Conservation (phyloP, 2,888 invertebrate genomes). For the Drosophila peninsularis region DNA sequence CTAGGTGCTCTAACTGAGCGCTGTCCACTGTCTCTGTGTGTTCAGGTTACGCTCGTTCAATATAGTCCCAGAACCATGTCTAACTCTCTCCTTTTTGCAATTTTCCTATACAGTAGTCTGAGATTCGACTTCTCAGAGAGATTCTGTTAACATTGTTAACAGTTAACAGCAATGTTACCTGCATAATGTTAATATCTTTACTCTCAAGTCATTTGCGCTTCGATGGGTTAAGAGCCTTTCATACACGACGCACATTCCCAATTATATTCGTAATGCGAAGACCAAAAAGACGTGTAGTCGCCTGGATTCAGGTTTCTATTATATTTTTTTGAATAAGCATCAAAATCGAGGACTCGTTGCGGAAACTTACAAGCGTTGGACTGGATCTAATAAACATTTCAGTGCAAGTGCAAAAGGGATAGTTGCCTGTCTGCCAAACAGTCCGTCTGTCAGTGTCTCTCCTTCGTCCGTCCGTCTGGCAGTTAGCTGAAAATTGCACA, state of each 20-base stretch:
- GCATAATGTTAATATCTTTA: neutral
- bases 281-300: slow-evolving; percentile 57
- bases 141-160: too few species aligned
- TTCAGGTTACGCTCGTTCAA: too few species aligned
- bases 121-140: too few species aligned
- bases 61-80: too few species aligned
- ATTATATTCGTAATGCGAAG: slow-evolving; percentile 55
- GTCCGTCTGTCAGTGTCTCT: neutral
- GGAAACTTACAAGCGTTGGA: neutral
- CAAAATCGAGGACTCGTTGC: slow-evolving; percentile 12
- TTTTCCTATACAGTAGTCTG: too few species aligned
- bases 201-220: neutral
- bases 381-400: slow-evolving; percentile 40
- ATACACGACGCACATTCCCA: slow-evolving; percentile 41
- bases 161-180: neutral
- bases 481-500: slow-evolving; percentile 38
- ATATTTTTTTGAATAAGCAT: neutral
- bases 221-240: slow-evolving; percentile 53
- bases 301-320: slow-evolving; percentile 13
- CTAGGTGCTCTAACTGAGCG: too few species aligned
- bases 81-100: too few species aligned
- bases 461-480: slow-evolving; percentile 6
- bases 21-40: too few species aligned
- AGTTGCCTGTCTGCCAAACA: neutral
- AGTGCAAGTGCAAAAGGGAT: slow-evolving; percentile 27